Percentiles rank a stretch among this genome's conserved stretches.
Evolutionary conservation across 2,113 vertebrate species (phyloP).

Genomic region (Actinemys pallida): DNA sequence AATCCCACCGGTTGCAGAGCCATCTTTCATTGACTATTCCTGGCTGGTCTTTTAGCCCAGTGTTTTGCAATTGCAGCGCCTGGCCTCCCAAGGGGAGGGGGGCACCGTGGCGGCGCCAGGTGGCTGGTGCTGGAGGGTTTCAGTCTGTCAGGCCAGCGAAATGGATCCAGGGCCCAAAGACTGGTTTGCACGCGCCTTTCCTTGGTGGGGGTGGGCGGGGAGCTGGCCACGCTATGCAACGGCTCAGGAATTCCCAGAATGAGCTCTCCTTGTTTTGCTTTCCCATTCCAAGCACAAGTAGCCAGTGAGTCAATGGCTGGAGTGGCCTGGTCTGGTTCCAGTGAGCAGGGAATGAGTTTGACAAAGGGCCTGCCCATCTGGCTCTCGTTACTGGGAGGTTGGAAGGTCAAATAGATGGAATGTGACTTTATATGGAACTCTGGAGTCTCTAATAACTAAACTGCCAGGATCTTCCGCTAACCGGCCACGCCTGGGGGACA

Average conservation of each 20-base stretch:
- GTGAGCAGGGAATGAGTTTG: neutral
- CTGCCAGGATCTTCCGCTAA: neutral
- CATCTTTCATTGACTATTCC: neutral
- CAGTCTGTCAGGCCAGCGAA: neutral
- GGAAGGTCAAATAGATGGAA: neutral
- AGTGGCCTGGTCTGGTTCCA: neutral
- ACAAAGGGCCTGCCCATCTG: neutral
- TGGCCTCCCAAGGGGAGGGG: too few species aligned
- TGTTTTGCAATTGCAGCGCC: neutral
- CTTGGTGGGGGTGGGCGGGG: neutral
- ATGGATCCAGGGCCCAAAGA: accelerated
- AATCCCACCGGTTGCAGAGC: neutral
- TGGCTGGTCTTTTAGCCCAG: too few species aligned
- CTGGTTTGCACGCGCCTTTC: neutral
- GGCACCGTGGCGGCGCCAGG: accelerated
- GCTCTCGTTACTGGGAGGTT: neutral
- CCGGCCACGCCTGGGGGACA: neutral
- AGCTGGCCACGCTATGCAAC: neutral
- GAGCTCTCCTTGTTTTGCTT: accelerated
- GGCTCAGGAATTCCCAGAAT: neutral
- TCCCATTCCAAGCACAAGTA: accelerated
- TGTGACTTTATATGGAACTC: neutral
- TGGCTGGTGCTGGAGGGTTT: accelerated
- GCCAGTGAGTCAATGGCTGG: accelerated
- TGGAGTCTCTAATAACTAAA: neutral